phyloP scores from a whole-genome alignment of 2,888 invertebrate genomes.

The Cosmia trapezina region DNA sequence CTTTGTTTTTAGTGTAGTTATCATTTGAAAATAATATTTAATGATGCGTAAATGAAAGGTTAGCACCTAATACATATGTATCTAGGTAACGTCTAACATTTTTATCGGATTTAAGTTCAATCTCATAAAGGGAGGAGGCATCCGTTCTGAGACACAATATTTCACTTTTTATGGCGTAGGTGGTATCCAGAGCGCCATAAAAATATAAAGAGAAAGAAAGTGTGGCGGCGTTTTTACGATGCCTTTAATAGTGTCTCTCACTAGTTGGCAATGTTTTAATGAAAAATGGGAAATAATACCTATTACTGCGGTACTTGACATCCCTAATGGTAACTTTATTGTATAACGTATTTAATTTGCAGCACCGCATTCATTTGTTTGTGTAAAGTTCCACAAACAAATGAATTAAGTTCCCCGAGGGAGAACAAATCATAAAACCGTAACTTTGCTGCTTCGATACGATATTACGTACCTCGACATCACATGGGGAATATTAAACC shows the following conservation, averaged over 20 bases:
- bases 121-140: slow-evolving; percentile 84
- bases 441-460: slow-evolving; percentile 50
- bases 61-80: slow-evolving; percentile 19
- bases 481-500: slow-evolving; percentile 55
- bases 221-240: slow-evolving; percentile 80
- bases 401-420: slow-evolving; percentile 45
- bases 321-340: slow-evolving; percentile 19
- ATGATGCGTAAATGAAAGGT: slow-evolving; percentile 9
- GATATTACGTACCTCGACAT: slow-evolving; percentile 40
- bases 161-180: slow-evolving; percentile 88
- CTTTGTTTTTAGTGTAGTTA: background rate
- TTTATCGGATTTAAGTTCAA: slow-evolving; percentile 86
- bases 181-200: slow-evolving; percentile 84
- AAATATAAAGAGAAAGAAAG: slow-evolving; percentile 85
- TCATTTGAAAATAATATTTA: slow-evolving; percentile 13
- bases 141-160: slow-evolving; percentile 86
- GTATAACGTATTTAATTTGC: slow-evolving; percentile 53
- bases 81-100: slow-evolving; percentile 52
- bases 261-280: slow-evolving; percentile 71
- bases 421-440: slow-evolving; percentile 55
- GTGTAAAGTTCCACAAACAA: slow-evolving; percentile 53
- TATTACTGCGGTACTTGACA: slow-evolving; percentile 1
- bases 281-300: slow-evolving; percentile 44
- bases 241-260: slow-evolving; percentile 80
- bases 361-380: slow-evolving; percentile 51